Base-by-base conservation (phyloP, 2,888 invertebrate genomes). In the Encarsia formosa region DNA sequence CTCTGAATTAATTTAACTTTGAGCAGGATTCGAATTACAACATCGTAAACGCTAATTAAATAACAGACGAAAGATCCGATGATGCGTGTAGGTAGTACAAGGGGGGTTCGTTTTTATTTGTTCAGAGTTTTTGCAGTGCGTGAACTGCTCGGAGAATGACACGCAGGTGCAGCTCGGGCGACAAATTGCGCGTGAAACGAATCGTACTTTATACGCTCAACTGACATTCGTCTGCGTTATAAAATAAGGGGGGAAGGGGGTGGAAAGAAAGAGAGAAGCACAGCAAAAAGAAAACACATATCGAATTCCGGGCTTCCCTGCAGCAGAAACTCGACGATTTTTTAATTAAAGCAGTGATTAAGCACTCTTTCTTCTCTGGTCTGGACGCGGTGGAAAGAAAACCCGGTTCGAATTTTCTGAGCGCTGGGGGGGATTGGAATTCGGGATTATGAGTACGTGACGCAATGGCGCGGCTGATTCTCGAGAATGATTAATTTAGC, bases 141-240 rank as follows among this genome's bases (percentile, higher is more conserved):
- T 34, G n/a, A 15, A 34, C 13, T 5, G 34, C n/a, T 34, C 2
- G 34, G 15, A 5, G 34, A 15, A 11, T 34, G 34, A 15, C 34
- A 15, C 34, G 34, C 15, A 34, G 34, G n/a, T 34, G 15, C n/a
- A n/a, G 22, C 32, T 19, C 31, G 24, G 18, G 32, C 31, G 47
- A 47, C 39, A 47, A 47, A 47, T 47, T 47, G 39, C 39, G 47
- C 39, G 47, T 47, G 32, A 47, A 47, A 47, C 47, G 38, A 47
- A 39, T 45, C 45, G 24, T 15, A n/a, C 37, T 37, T 26, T 41
- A 19, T 41, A 15, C 37, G 18, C 13, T 16, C 35, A 26, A 13
- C 22, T 6, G 5, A 13, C 9, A 3, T 4, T 2, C 11, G 3
- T 31, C 5, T 18, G 3, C 19, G 11, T 16, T 18, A 19, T 22